Conservation (phyloP, 2,113 vertebrate species). For the Sorex araneus region DNA sequence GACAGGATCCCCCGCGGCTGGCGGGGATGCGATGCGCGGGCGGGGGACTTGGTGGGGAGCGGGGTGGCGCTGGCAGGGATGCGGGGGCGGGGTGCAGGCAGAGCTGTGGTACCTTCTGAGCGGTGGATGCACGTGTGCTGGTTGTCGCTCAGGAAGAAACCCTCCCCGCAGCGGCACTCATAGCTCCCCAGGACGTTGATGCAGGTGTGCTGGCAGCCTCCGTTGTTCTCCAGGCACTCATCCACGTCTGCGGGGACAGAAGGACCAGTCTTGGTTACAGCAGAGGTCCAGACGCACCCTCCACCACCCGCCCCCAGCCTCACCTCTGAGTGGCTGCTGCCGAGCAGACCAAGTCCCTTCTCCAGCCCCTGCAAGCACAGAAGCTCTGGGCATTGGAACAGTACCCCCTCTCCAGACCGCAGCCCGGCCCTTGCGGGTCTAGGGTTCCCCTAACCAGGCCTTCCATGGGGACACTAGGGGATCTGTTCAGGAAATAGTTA, state of each 20-base stretch:
- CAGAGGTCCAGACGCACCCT: neutral
- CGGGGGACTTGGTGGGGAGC: too few relatives aligned
- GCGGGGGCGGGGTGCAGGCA: accelerated
- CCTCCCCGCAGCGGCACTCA: slow-evolving; percentile 95
- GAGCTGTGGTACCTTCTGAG: slow-evolving; percentile 92
- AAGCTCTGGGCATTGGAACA: neutral
- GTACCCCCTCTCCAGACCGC: neutral
- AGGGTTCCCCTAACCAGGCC: neutral
- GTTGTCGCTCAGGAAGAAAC: slow-evolving; percentile 98
- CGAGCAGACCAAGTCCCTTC: neutral
- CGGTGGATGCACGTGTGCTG: slow-evolving; percentile 99
- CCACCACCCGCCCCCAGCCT: neutral
- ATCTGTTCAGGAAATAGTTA: neutral
- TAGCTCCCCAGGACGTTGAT: slow-evolving; percentile 98
- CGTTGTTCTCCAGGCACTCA: slow-evolving; percentile 96
- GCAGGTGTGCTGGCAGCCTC: slow-evolving; percentile 97
- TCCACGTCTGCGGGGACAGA: slow-evolving; percentile 88
- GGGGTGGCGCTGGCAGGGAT: too few relatives aligned
- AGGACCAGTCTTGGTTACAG: neutral
- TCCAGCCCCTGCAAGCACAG: neutral
- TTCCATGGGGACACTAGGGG: neutral
- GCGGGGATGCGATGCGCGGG: too few relatives aligned
- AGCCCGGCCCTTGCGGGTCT: neutral
- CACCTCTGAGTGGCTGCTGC: neutral
- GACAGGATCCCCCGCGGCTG: neutral